Evolutionary conservation across 1,140 invertebrate genomes (phyloP), one percentile per base, ranked within the genome.

Genomic region (Dermatophagoides farinae): DNA sequence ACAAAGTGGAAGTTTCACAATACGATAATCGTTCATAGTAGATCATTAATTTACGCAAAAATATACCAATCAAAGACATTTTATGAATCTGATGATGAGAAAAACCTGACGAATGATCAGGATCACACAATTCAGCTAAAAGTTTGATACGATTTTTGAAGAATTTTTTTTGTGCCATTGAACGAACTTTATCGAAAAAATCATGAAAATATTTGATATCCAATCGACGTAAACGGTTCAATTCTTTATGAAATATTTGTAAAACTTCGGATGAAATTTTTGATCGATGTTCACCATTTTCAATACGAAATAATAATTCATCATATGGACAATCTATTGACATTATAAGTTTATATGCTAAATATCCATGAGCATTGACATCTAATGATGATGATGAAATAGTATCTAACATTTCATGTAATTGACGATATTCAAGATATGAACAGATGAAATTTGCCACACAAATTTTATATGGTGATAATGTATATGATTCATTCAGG

Each of bases 31-130:
- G 43, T n/a, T 60, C 59, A 52, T 61, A 60, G 22, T 54, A 25
- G 47, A 60, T 57, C 16, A 49, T 39, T n/a, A 60, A 37, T 43
- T 60, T 60, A 14, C 47, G 43, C 8, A 60, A 8, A 60, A 22
- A 60, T 18, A 60, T 12, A 20, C 59, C 59, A 20, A 49, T 18
- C 47, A 60, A 20, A 2, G 59, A 60, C 10, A 16, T 14, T 10
- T 25, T 16, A 54, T 60, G 23, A 1, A 54, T 38, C 4, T 18
- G 31, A 20, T 51, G 1, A 10, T 9, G 11, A 5, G 14, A 14
- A 14, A 37, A 51, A 51, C 14, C 12, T 5, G 53, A 4, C 1
- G 14, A 12, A 39, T 43, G 12, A 43, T 18, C 41, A 1, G 1
- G n/a, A 5, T 43, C 41, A 43, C 31, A 31, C 8, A 31, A 31